These are phyloP conservation scores for Sycophila sp. DNA, from an alignment of 1,140 invertebrate genomes.

Conservation along the genomic window DNA sequence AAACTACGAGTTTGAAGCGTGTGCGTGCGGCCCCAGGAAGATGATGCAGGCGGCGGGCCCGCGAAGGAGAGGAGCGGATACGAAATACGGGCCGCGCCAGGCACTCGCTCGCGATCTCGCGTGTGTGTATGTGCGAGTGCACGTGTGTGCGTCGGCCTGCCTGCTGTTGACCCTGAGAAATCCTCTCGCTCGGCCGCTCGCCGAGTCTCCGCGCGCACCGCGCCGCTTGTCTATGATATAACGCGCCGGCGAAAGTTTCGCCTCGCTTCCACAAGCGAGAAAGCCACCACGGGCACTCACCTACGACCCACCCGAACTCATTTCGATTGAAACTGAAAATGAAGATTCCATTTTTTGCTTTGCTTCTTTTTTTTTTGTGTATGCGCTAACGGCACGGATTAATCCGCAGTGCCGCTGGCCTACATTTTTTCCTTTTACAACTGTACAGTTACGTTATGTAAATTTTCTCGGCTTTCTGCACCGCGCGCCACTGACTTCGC, in stretches of 20 bases:
- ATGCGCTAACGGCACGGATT: background rate
- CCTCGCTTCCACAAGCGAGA: too few relatives aligned
- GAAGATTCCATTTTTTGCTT: too few relatives aligned
- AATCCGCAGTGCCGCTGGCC: constrained; percentile 4
- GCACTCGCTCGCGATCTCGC: too few relatives aligned
- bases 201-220: too few relatives aligned
- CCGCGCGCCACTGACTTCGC: background rate
- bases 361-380: background rate
- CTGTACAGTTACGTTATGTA: constrained; percentile 27
- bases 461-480: background rate
- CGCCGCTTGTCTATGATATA: constrained; percentile 37
- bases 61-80: constrained; percentile 31
- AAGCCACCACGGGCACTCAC: too few relatives aligned
- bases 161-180: constrained; percentile 44
- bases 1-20: constrained; percentile 34
- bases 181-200: constrained; percentile 30
- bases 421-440: constrained; percentile 14
- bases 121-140: too few relatives aligned
- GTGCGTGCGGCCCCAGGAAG: background rate
- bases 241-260: constrained; percentile 31
- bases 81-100: too few relatives aligned
- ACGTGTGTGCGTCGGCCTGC: constrained; percentile 13
- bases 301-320: too few relatives aligned
- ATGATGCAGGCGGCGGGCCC: background rate
- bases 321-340: too few relatives aligned